Base-by-base conservation (phyloP, 2,113 vertebrate species). In the Sula dactylatra region DNA sequence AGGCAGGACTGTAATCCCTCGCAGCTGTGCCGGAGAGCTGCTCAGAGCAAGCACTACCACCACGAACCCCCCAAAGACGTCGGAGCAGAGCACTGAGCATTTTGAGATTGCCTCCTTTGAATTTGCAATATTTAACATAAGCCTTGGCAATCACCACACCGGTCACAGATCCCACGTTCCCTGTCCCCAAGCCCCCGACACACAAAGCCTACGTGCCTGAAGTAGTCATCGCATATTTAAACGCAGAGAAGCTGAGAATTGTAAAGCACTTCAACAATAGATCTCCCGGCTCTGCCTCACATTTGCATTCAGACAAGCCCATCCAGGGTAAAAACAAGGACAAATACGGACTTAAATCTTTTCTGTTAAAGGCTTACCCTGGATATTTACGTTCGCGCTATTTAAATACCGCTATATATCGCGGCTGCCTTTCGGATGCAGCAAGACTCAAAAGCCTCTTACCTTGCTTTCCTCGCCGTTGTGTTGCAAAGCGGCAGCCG, bases 101-200 rank as follows among this genome's bases (percentile, higher is more conserved):
- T 49, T 6, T 6, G 32, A 72, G 81, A 88, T 72, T 69, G 38
- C 70, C 82, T 54, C 54, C 52, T 50, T 31, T 5, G 32, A 26
- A 70, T 61, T 73, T 24, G 42, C 55, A 12, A 2, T 14, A 26
- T 55, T 64, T 40, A 25, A 29, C 40, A 2, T 1, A 5, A 13
- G 45, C 56, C 4, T 1, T 3, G 38, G 74, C 34, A 31, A 4
- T 4, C 24, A 3, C 31, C 38, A 3, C 79, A 4, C 18, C 21
- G 6, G 49, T 20, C 14, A 15, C 19, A 4, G 62, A 9, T 6
- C 40, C 42, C 71, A 11, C 11, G 10, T 3, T 14, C 38, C 38
- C 9, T 1, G 16, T 10, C 18, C 65, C 54, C 40, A 13, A 8
- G 11, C 58, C 56, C 52, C 64, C 45, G 6, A 2, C 49, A 16